Evolutionary conservation across 2,888 invertebrate species (phyloP).

Genomic region (Melanargia galathea): DNA sequence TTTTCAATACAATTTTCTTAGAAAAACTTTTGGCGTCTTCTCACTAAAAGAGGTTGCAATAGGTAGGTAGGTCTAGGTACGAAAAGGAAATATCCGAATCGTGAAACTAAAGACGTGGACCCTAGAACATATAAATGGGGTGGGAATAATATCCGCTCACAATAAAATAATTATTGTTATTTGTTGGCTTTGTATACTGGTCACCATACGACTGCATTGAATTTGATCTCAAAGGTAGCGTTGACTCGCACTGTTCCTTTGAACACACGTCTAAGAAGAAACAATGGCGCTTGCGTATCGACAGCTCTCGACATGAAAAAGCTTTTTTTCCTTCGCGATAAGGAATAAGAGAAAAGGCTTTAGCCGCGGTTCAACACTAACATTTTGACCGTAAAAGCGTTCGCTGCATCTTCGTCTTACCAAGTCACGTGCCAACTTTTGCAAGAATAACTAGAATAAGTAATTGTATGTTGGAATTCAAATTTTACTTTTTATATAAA

Average conservation of each 20-base stretch:
- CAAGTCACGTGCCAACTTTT: conserved; percentile 30
- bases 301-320: conserved; percentile 76
- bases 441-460: too few relatives aligned
- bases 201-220: conserved; percentile 38
- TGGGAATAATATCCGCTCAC: conserved; percentile 30
- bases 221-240: conserved; percentile 36
- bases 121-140: conserved; percentile 21
- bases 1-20: too few relatives aligned
- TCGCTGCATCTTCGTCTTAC: conserved; percentile 41
- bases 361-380: conserved; percentile 51
- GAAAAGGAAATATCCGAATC: neutral
- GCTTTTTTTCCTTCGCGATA: conserved; percentile 75
- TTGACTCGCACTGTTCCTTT: conserved; percentile 40
- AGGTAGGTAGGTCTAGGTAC: too few relatives aligned
- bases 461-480: too few relatives aligned
- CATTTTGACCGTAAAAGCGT: conserved; percentile 64
- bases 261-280: conserved; percentile 48
- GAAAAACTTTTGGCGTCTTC: neutral
- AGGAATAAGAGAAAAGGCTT: conserved; percentile 56
- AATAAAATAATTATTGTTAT: too few relatives aligned
- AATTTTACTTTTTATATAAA: too few relatives aligned
- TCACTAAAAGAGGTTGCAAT: too few relatives aligned
- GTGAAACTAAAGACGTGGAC: conserved; percentile 19
- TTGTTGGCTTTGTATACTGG: conserved; percentile 34
- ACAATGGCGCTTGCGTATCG: conserved; percentile 73